These are phyloP conservation scores for Sapajus apella DNA, from an alignment of 2,113 vertebrate species.

Conservation along the genomic window DNA sequence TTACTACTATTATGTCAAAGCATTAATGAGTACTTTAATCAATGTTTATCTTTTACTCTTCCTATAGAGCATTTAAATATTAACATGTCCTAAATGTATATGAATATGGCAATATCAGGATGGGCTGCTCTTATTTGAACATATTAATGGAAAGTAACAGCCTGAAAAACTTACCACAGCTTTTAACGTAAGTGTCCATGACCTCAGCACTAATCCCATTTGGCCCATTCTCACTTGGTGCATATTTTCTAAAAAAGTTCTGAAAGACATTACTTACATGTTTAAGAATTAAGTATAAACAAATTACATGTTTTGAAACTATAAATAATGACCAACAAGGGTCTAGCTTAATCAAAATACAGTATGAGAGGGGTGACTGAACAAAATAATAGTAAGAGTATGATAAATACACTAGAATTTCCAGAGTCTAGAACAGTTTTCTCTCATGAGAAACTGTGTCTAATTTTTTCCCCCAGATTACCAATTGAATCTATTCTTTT, in stretches of 20 bases:
- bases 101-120: background rate
- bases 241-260: constrained; percentile 98
- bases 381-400: background rate
- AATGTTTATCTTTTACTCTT: background rate
- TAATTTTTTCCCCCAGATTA: background rate
- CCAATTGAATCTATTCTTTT: background rate
- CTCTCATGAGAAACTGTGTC: background rate
- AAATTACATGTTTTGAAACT: background rate
- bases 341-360: background rate
- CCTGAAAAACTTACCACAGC: constrained; percentile 91
- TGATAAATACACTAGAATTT: background rate
- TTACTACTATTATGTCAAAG: background rate
- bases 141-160: no score
- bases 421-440: background rate
- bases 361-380: background rate
- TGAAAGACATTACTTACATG: constrained; percentile 71
- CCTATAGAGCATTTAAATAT: background rate
- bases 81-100: background rate
- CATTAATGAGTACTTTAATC: background rate
- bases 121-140: no score
- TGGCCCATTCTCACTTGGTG: constrained; percentile 96
- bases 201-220: constrained; percentile 97
- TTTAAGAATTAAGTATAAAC: constrained; percentile 29
- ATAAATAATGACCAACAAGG: background rate
- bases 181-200: constrained; percentile 99